These are phyloP conservation scores for Agelastica alni DNA, from an alignment of 2,888 invertebrate genomes.

Conservation along the genomic window DNA sequence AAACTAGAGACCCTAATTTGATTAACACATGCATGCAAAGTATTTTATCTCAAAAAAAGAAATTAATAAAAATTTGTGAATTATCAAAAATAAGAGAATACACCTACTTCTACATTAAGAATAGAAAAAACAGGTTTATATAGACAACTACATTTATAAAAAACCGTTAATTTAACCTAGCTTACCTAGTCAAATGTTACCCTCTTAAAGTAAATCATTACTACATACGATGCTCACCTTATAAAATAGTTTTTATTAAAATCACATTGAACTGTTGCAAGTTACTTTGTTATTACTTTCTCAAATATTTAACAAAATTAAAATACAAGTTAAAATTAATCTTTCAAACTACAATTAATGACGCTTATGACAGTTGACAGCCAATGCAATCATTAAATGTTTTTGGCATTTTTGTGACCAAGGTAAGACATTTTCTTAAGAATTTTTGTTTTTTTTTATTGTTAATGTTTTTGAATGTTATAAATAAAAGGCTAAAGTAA, in stretches of 20 bases:
- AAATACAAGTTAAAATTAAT: background rate
- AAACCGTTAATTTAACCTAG: background rate
- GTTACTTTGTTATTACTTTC: background rate
- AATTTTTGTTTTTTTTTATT: background rate
- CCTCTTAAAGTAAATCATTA: background rate
- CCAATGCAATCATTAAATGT: background rate
- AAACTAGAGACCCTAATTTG: too few species aligned
- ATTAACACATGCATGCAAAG: too few species aligned
- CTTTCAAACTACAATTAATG: background rate
- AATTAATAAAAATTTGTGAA: too few species aligned
- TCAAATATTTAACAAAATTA: background rate
- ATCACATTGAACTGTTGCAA: background rate
- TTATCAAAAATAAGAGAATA: too few species aligned
- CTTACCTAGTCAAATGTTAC: background rate
- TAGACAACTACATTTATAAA: too few species aligned
- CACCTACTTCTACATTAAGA: too few species aligned
- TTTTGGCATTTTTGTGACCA: too few species aligned
- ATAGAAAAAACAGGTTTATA: too few species aligned
- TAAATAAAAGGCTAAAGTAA: too few species aligned
- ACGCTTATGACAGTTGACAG: background rate
- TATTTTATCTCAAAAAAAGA: too few species aligned
- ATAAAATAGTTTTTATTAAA: background rate
- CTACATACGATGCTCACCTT: background rate
- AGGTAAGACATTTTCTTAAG: too few species aligned
- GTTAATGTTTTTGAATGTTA: background rate